A percentile compares a stretch with the other conserved stretches of the same genome.
Evolutionary conservation across 2,797 vertebrate genomes (phyloP).

Genomic region (Chiroxiphia lanceolata): DNA sequence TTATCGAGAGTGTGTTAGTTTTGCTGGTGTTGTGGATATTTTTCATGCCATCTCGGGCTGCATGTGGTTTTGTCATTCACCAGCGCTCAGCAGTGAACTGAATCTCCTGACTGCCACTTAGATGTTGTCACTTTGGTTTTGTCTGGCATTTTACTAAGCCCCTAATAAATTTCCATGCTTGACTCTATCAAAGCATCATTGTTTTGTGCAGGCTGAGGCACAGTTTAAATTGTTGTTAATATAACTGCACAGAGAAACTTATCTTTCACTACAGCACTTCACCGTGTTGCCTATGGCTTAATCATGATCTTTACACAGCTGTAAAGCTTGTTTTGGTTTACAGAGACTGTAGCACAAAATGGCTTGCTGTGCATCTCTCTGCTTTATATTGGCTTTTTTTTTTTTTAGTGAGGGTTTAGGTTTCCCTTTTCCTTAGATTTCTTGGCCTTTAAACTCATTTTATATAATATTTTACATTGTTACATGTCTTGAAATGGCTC

Average conservation of each 20-base stretch:
- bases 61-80: background rate
- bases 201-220: background rate
- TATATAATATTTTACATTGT: background rate
- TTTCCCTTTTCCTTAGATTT: background rate
- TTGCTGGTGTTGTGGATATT: background rate
- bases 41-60: background rate
- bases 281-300: background rate
- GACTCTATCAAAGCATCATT: background rate
- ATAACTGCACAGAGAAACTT: background rate
- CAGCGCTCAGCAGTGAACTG: background rate
- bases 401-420: background rate
- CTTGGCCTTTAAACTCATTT: background rate
- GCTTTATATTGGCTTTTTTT: background rate
- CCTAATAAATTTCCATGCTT: background rate
- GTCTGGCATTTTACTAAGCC: background rate
- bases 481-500: background rate
- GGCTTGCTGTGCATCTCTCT: background rate
- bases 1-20: background rate
- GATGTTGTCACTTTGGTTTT: background rate
- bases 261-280: background rate
- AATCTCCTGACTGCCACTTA: background rate
- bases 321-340: background rate
- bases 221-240: background rate
- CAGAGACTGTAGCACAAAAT: background rate
- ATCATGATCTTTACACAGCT: background rate